A percentile compares a stretch with the other conserved stretches of the same genome.
These are phyloP conservation scores for Pteropus rufus DNA, from an alignment of 2,797 vertebrate genomes.

Conservation along the genomic window DNA sequence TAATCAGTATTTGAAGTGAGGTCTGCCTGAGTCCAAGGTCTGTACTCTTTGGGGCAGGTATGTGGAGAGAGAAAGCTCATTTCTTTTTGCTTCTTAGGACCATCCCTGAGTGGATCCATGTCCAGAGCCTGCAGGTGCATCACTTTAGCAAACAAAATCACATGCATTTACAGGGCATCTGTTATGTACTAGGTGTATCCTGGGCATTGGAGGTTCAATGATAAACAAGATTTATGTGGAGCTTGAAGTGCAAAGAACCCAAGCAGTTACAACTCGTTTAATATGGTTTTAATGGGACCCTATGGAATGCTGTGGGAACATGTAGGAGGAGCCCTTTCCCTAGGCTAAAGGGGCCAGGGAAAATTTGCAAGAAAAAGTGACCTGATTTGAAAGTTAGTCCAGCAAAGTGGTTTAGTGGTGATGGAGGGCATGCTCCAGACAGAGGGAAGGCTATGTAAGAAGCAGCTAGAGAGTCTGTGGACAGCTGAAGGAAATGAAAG, in stretches of 20 bases:
- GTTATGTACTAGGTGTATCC: neutral
- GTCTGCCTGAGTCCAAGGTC: neutral
- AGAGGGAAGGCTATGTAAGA: neutral
- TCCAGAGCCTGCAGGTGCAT: neutral
- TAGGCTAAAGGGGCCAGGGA: neutral
- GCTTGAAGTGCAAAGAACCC: neutral
- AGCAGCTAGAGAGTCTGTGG: neutral
- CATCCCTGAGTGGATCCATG: neutral
- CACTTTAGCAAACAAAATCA: neutral
- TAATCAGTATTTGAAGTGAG: neutral
- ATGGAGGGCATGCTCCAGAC: no score
- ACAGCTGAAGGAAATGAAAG: neutral
- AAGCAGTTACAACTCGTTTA: neutral
- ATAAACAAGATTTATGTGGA: neutral
- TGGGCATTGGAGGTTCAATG: neutral
- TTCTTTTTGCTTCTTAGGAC: neutral
- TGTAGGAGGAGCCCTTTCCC: neutral
- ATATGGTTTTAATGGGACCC: neutral
- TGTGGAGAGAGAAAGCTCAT: neutral
- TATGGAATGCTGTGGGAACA: neutral
- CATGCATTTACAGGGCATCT: neutral
- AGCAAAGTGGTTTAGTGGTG: neutral
- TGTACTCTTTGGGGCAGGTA: neutral
- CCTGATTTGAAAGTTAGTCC: neutral
- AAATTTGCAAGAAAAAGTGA: neutral